Base-by-base conservation (phyloP, 2,888 invertebrate genomes). In the Callyntrura guangdongensis region DNA sequence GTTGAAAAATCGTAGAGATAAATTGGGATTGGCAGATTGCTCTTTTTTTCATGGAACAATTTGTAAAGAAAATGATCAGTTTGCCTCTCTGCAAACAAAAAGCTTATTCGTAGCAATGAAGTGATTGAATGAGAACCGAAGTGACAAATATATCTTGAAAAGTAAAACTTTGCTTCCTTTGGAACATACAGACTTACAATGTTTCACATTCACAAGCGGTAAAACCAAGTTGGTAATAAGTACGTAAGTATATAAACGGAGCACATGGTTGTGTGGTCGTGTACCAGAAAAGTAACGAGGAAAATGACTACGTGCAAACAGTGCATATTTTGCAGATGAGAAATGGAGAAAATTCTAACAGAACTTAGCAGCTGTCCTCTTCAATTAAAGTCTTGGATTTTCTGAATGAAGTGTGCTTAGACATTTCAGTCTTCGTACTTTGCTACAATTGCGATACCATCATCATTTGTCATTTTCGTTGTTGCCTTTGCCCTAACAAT, bases 391-490 rank as follows among this genome's bases (percentile, higher is more conserved):
- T 22, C 72, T 81, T 59, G 74, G 72, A 36, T 83, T 91, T 91
- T 87, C 84, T 72, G 79, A 91, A 86, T 86, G 88, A 91, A 90
- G 89, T 92, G 92, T 92, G 92, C 92, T 92, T 92, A 92, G 89
- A 91, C 91, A 91, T 89, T 91, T 91, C 91, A 91, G 89, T 84
- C 84, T 84, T 86, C 86, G 86, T 90, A 86, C 91, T 91, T 84
- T 86, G 91, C 91, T 90, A 85, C 90, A 69, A 85, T 86, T 85
- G 88, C 59, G 84, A 91, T 77, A 59, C 72, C 83, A 88, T 81
- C 88, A 89, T 91, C 91, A 91, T 91, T 92, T 91, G 89, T 92
- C 91, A 91, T 91, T 86, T 90, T 83, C 74, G 12, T 22, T 25
- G 27, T 53, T 69, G 14, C 56, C 53, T 53, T 53, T 12, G 22